Conservation (phyloP, 1,140 invertebrate genomes). For the Drosophila nebulosa region DNA sequence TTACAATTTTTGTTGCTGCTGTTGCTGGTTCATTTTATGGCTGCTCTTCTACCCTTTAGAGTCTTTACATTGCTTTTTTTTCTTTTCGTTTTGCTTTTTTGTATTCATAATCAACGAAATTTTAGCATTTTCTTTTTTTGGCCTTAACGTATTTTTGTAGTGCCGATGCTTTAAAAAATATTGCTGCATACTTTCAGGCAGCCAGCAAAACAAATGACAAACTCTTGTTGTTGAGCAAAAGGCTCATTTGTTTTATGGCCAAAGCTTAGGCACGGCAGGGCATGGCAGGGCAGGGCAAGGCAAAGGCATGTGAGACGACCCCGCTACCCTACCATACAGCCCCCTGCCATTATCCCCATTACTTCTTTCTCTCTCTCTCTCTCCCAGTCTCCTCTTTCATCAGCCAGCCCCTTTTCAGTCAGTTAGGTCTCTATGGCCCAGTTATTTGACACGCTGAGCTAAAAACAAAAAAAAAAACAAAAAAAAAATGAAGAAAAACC, state of each 20-base stretch:
- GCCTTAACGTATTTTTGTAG: neutral
- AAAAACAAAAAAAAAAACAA: neutral
- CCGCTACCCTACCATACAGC: neutral
- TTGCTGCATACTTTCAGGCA: conserved; percentile 23
- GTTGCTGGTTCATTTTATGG: conserved; percentile 53
- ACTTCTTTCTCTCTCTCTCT: neutral
- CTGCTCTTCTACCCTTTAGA: conserved; percentile 10
- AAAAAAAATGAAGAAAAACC: conserved; percentile 28
- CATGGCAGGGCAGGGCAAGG: neutral
- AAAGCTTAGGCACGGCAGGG: conserved; percentile 58
- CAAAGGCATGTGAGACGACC: conserved; percentile 43
- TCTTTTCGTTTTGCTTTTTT: conserved; percentile 26
- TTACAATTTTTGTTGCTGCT: conserved; percentile 42
- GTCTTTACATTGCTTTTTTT: conserved; percentile 18
- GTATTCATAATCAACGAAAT: conserved; percentile 53
- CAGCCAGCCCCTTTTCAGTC: conserved; percentile 2
- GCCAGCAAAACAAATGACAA: conserved; percentile 57
- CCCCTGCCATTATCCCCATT: neutral
- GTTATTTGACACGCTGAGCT: conserved; percentile 71
- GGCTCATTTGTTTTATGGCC: conserved; percentile 73
- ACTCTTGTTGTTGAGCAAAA: conserved; percentile 54
- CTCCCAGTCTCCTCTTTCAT: neutral
- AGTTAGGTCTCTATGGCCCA: conserved; percentile 38
- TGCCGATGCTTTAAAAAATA: conserved; percentile 41
- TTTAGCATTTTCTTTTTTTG: neutral